Percentiles rank a stretch among this genome's conserved stretches.
Conservation (phyloP, 2,113 vertebrate species). For the Uropsilus gracilis region DNA sequence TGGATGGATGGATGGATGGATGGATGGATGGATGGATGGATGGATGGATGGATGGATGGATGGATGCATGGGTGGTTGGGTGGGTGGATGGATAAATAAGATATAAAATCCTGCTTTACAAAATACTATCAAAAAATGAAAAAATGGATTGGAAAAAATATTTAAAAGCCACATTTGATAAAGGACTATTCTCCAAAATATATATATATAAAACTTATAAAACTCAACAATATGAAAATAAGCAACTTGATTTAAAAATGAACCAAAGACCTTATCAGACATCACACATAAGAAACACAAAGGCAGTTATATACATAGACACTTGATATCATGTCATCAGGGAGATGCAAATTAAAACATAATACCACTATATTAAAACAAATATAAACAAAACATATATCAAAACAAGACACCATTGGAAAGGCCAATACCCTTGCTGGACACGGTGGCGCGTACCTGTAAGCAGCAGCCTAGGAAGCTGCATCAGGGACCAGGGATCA, state of each 20-base stretch:
- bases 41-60: too few species aligned
- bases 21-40: too few species aligned
- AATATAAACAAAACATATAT: too few species aligned
- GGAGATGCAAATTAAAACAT: neutral
- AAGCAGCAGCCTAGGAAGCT: too few species aligned
- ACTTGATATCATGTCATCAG: neutral
- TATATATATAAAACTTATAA: neutral
- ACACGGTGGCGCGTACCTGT: accelerated
- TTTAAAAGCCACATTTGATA: neutral
- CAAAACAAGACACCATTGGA: neutral
- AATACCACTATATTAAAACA: neutral
- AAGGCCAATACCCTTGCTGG: neutral
- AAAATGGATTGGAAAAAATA: neutral
- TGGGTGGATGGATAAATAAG: too few species aligned
- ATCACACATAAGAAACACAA: neutral
- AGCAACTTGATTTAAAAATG: neutral
- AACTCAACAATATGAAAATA: neutral
- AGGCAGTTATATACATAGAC: neutral
- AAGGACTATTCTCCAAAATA: neutral
- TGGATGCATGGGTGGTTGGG: too few species aligned
- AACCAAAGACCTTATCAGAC: neutral
- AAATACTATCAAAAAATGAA: neutral
- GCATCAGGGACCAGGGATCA: too few species aligned
- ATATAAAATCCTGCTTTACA: neutral
- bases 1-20: too few species aligned